Percentiles rank a stretch among this genome's conserved stretches.
Evolutionary conservation across 2,113 vertebrate species (phyloP).

Genomic region (Saguinus imperator): DNA sequence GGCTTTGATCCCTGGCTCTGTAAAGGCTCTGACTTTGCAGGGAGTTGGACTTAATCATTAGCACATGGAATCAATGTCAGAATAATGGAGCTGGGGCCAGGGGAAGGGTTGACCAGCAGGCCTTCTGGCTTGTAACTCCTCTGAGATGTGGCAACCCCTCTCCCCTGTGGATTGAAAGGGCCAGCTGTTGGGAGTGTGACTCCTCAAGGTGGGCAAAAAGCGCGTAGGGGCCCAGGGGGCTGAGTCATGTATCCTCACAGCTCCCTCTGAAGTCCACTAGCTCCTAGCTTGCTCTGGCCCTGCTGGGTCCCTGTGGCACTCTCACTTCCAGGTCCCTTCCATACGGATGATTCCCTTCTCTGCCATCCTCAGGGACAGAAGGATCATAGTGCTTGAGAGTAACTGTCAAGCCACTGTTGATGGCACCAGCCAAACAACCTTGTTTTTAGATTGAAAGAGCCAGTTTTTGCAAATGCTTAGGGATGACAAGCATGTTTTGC

Average conservation of each 20-base stretch:
- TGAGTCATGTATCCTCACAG: background rate
- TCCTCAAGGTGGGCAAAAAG: background rate
- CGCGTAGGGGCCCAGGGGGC: background rate
- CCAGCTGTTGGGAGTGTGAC: background rate
- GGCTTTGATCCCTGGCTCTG: conserved; percentile 18
- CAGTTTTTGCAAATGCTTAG: background rate
- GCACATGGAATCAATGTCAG: background rate
- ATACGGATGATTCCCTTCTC: background rate
- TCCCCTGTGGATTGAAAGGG: background rate
- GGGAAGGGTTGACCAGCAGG: background rate
- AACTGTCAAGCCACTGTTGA: background rate
- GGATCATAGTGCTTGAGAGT: background rate
- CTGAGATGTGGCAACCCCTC: background rate
- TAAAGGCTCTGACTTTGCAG: background rate
- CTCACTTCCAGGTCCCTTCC: background rate
- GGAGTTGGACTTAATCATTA: conserved; percentile 21
- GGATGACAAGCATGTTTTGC: background rate
- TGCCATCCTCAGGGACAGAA: background rate
- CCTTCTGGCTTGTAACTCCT: background rate
- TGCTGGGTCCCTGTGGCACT: background rate
- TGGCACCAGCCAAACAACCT: background rate
- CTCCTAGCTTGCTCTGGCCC: background rate
- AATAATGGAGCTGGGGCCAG: background rate
- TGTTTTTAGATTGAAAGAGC: background rate
- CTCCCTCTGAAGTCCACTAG: background rate